Conservation (phyloP, 2,797 vertebrate genomes). For the Myioborus melanocephalus region DNA sequence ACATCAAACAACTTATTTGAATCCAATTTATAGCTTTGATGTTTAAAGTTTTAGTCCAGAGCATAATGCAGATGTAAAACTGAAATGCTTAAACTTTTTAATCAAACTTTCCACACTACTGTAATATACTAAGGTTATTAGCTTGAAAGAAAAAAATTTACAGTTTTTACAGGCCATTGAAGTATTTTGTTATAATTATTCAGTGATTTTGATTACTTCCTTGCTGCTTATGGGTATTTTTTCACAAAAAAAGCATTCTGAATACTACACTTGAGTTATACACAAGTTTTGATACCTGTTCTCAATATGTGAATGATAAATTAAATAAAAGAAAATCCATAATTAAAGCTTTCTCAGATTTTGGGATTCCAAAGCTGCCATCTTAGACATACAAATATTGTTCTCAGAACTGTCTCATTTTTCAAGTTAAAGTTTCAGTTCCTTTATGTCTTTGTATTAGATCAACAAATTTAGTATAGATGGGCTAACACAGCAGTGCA, state of each 20-base stretch:
- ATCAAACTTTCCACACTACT: conserved; percentile 34
- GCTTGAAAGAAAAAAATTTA: neutral
- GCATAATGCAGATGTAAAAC: conserved; percentile 50
- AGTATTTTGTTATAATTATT: conserved; percentile 4
- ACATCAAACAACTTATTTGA: conserved; percentile 68
- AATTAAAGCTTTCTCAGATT: neutral
- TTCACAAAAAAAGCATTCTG: neutral
- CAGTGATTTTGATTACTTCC: neutral
- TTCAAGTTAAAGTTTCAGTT: neutral
- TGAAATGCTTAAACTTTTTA: conserved; percentile 64
- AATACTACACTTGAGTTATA: neutral
- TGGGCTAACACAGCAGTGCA: neutral
- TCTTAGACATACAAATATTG: neutral
- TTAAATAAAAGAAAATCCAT: neutral
- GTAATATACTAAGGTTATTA: conserved; percentile 22
- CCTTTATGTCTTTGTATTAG: neutral
- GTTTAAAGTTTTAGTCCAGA: conserved; percentile 62
- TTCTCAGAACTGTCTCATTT: neutral
- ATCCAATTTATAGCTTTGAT: conserved; percentile 66
- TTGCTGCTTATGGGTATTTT: neutral
- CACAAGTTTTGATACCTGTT: neutral
- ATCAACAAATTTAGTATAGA: neutral
- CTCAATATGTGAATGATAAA: neutral
- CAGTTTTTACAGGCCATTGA: neutral
- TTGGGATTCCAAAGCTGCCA: neutral